Percentiles rank a stretch among this genome's conserved stretches.
Evolutionary conservation across 1,140 invertebrate genomes (phyloP).

Genomic region (Drosophila pruinosa): DNA sequence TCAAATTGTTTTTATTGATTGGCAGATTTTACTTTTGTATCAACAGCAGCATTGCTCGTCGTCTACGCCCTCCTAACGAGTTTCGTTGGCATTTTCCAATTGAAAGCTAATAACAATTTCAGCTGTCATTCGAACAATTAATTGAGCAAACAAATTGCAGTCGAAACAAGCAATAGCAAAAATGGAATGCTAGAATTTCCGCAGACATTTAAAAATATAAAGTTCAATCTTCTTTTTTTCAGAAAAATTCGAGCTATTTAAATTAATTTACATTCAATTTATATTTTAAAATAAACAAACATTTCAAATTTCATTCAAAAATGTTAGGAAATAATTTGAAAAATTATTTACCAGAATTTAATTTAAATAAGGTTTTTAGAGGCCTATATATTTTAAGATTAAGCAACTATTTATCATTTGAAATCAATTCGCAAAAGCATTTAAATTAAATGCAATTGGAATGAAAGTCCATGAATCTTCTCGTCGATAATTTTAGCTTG

Average conservation of each 20-base stretch:
- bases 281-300: not conserved
- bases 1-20: slow-evolving; percentile 80
- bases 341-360: no score
- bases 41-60: not conserved
- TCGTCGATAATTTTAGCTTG: not conserved
- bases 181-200: not conserved
- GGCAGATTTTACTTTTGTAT: slow-evolving; percentile 44
- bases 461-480: not conserved
- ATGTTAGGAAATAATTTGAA: no score
- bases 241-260: not conserved
- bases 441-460: not conserved
- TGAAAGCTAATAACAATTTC: slow-evolving; percentile 21
- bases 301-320: no score
- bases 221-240: not conserved
- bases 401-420: no score
- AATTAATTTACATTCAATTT: not conserved
- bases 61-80: slow-evolving; percentile 6
- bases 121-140: slow-evolving; percentile 21
- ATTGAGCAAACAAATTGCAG: slow-evolving; percentile 20
- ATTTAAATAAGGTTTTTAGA: no score
- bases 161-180: not conserved
- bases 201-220: not conserved
- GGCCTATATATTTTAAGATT: no score
- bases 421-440: no score
- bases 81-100: slow-evolving; percentile 19